Conservation (phyloP, 2,113 vertebrate species). For the Coryphaenoides rupestris region DNA sequence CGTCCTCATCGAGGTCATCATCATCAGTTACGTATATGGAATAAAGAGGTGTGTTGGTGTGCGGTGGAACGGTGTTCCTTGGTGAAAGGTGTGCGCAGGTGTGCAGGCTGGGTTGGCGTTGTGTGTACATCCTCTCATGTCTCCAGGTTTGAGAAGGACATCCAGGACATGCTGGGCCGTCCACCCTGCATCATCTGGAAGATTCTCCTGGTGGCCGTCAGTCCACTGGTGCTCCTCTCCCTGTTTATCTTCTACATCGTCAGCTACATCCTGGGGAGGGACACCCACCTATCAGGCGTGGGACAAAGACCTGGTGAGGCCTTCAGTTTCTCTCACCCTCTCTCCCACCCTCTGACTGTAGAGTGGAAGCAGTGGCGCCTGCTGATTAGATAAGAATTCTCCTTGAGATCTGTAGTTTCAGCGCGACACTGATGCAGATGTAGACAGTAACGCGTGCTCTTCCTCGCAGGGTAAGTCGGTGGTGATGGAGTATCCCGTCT, state of each 20-base stretch:
- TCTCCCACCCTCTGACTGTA: no score
- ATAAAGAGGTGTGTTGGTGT: constrained; percentile 75
- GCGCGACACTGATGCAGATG: neutral
- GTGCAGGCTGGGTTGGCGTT: no score
- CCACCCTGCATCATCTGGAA: constrained; percentile 85
- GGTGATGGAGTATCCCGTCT: constrained; percentile 78
- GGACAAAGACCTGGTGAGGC: constrained; percentile 81
- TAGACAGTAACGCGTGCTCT: neutral
- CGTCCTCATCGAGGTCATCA: constrained; percentile 81
- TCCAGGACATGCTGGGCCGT: constrained; percentile 82
- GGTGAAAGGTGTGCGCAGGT: no score
- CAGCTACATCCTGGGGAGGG: constrained; percentile 82
- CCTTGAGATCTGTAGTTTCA: neutral
- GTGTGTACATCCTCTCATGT: constrained; percentile 1
- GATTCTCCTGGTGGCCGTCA: constrained; percentile 78
- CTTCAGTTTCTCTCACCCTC: neutral
- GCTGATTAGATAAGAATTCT: neutral
- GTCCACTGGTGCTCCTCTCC: constrained; percentile 81
- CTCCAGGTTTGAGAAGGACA: constrained; percentile 85
- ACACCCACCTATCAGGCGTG: constrained; percentile 87
- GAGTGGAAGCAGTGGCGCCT: no score
- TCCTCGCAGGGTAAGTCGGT: constrained; percentile 79
- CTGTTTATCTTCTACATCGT: constrained; percentile 86
- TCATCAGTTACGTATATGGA: constrained; percentile 86
- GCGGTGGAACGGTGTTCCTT: neutral